Evolutionary conservation across 64 coral and sea anemone genomes (phyloP).

Genomic region (Cladopsammia gracilis): DNA sequence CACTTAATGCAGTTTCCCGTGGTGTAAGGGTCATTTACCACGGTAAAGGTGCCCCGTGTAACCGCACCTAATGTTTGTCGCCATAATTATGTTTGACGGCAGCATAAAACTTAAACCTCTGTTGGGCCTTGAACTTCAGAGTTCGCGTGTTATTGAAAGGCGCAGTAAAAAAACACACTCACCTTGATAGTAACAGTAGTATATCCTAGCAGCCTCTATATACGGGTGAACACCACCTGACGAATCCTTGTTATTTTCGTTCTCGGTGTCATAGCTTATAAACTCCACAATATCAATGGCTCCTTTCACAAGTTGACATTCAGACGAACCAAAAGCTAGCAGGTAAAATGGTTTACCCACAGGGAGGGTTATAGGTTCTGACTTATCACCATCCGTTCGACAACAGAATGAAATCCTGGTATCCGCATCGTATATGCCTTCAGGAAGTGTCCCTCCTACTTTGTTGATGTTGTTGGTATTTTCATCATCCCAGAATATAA

Average conservation of each 20-base stretch:
- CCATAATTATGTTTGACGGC: no score
- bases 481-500: conserved; percentile 23
- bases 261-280: conserved; percentile 63
- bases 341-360: conserved; percentile 67
- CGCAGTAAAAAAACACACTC: no score
- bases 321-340: conserved; percentile 73
- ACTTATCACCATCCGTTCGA: conserved; percentile 23
- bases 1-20: no score
- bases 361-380: conserved; percentile 48
- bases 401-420: conserved; percentile 26
- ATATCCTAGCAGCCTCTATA: conserved; percentile 1
- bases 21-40: no score
- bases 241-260: conserved; percentile 29
- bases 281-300: conserved; percentile 58
- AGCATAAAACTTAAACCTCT: no score
- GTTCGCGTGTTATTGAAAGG: no score
- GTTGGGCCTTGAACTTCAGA: no score
- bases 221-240: conserved; percentile 14
- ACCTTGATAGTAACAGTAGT: conserved; percentile 73
- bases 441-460: neutral
- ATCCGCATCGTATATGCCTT: neutral
- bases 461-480: neutral
- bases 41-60: no score
- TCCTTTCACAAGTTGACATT: conserved; percentile 77
- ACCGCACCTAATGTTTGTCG: no score